phyloP scores from a whole-genome alignment of 2,888 invertebrate species.

The Ellobium chinense region DNA sequence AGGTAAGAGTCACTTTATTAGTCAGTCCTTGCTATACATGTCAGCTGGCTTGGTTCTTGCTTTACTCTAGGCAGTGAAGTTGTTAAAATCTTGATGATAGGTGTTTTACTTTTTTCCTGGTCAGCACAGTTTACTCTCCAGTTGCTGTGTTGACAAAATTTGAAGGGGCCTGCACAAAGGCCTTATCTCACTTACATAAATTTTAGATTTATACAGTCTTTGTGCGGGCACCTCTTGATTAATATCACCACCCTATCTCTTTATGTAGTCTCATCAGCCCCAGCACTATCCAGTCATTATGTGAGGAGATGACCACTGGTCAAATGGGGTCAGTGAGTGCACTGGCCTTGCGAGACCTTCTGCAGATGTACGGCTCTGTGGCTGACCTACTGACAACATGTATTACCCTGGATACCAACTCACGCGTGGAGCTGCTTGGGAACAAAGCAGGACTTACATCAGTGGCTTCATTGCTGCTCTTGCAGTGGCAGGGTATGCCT shows the following conservation, averaged over 20 bases:
- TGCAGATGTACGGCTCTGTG: slow-evolving; percentile 67
- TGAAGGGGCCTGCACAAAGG: too few species aligned
- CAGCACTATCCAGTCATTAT: slow-evolving; percentile 64
- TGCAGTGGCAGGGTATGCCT: slow-evolving; percentile 62
- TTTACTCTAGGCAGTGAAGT: too few species aligned
- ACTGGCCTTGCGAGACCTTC: slow-evolving; percentile 69
- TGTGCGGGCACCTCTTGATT: too few species aligned
- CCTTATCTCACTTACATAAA: too few species aligned
- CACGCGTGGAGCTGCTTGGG: slow-evolving; percentile 62
- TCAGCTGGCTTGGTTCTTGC: too few species aligned
- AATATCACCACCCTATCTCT: background rate
- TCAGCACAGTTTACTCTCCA: too few species aligned
- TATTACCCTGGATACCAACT: slow-evolving; percentile 62
- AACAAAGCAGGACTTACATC: slow-evolving; percentile 65
- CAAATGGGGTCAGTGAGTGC: slow-evolving; percentile 54
- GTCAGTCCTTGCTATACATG: too few species aligned
- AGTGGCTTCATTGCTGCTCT: slow-evolving; percentile 66
- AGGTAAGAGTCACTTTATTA: slow-evolving; percentile 60
- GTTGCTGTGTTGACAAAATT: too few species aligned
- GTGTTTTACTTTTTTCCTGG: too few species aligned
- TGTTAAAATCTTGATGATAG: too few species aligned
- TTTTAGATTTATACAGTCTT: too few species aligned
- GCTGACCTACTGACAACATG: slow-evolving; percentile 65
- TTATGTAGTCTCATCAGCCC: slow-evolving; percentile 68
- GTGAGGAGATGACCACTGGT: slow-evolving; percentile 59